A percentile compares a stretch with the other conserved stretches of the same genome.
Evolutionary conservation across 1,140 invertebrate genomes (phyloP).

Genomic region (Aphelinus atriplicis): DNA sequence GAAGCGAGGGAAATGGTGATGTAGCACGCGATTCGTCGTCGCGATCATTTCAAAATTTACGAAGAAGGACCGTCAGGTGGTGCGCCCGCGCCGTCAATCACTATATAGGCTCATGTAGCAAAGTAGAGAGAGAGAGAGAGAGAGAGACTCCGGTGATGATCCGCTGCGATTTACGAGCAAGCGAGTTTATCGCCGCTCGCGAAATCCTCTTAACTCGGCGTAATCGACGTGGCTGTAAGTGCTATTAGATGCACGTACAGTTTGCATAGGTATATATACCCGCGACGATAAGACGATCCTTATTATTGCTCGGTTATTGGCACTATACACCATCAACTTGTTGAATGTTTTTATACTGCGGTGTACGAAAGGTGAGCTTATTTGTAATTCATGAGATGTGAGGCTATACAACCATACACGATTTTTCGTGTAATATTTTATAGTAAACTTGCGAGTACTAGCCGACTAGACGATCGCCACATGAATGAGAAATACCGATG

Average conservation of each 20-base stretch:
- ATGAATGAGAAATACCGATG: too few species aligned
- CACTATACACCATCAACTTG: too few species aligned
- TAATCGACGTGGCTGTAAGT: constrained; percentile 20
- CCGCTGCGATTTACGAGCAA: constrained; percentile 21
- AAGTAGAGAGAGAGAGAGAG: background rate
- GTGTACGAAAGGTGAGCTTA: too few species aligned
- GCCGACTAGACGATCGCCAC: too few species aligned
- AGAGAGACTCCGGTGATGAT: constrained; percentile 17
- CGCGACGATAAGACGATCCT: background rate
- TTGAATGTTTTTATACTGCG: too few species aligned
- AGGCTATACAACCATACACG: too few species aligned
- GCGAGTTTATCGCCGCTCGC: constrained; percentile 10
- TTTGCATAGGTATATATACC: background rate
- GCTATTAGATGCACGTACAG: constrained; percentile 8
- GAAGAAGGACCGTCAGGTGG: background rate
- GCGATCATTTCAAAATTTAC: constrained; percentile 30
- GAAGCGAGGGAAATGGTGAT: constrained; percentile 29
- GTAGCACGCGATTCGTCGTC: constrained; percentile 45
- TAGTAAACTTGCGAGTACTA: too few species aligned
- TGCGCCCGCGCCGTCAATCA: background rate
- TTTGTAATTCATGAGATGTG: too few species aligned
- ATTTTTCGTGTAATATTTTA: too few species aligned
- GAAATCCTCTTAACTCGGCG: constrained; percentile 19
- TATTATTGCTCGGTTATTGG: background rate
- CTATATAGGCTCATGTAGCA: constrained; percentile 10